Evolutionary conservation across 2,113 vertebrate species (phyloP).

Genomic region (Etia nguti): DNA sequence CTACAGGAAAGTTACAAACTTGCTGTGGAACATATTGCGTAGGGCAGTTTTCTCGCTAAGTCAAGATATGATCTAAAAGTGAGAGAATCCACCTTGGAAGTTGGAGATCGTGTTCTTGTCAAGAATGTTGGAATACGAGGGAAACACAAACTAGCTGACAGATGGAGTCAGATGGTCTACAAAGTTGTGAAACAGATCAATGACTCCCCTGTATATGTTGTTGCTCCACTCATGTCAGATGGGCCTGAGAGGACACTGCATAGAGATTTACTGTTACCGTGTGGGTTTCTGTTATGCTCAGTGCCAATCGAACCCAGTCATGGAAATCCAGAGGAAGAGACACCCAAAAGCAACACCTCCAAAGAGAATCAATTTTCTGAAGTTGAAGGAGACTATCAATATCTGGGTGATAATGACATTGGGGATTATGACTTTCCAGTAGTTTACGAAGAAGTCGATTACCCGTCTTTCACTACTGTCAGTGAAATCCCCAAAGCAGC

Average conservation of each 20-base stretch:
- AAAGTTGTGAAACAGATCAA: rapidly evolving
- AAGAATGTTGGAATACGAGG: background rate
- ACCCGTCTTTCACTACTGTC: rapidly evolving
- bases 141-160: background rate
- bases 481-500: background rate
- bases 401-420: rapidly evolving
- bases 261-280: rapidly evolving
- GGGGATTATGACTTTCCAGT: background rate
- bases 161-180: background rate
- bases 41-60: too few species aligned
- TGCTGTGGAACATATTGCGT: background rate
- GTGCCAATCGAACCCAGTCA: background rate
- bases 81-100: background rate
- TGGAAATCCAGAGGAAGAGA: rapidly evolving
- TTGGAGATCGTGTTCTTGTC: background rate
- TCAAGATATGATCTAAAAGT: background rate
- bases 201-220: background rate
- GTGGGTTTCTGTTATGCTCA: background rate
- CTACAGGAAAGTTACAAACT: background rate
- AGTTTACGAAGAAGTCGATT: rapidly evolving
- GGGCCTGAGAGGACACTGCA: background rate
- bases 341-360: rapidly evolving
- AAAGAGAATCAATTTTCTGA: background rate
- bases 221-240: background rate
- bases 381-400: background rate